Evolutionary conservation across 2,888 invertebrate species (phyloP), one percentile per base, ranked within the genome.

Genomic region (Alcis repandata): DNA sequence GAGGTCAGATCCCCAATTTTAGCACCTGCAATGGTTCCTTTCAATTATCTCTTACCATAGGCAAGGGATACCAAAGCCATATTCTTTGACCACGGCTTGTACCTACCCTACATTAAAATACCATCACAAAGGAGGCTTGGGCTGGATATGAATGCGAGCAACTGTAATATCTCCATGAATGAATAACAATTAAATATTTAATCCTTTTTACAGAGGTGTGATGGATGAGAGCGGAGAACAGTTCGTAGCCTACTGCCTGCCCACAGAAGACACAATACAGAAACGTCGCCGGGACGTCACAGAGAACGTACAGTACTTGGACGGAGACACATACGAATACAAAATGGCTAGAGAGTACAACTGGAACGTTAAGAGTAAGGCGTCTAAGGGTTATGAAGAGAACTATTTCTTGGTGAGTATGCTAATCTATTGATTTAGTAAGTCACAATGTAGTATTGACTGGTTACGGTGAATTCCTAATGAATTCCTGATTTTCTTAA

Each of bases 161-260:
- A 27, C 27, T 27, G 27, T 27, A 27, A 4, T 6, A 27, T 4
- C 27, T 27, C 27, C 6, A 27, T 27, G 2, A 27, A 6, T 11
- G n/a, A n/a, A n/a, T 36, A 43, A 45, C 19, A 19, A 13, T 45
- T 4, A 8, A 3, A n/a, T n/a, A n/a, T n/a, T 11, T 11, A 3
- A 20, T 20, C 2, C 19, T 9, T 43, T 76, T 91, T 89, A 17
- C 87, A 98, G 98, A 87, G 99, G 99, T 96, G 99, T 99, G 86
- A 98, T 99, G 97, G 99, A 99, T 84, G 98, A 99, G 90, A 98
- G 98, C 80, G 99, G 99, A 20, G 99, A 99, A 89, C 99, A 99
- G 89, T 99, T 99, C 90, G 99, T 99, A 0, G 99, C 99, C 0
- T 99, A 99, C 91, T 99, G 99, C 93, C 91, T 99, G 70, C 99